Base-by-base conservation (phyloP, 2,888 invertebrate species). In the Neria commutata region DNA sequence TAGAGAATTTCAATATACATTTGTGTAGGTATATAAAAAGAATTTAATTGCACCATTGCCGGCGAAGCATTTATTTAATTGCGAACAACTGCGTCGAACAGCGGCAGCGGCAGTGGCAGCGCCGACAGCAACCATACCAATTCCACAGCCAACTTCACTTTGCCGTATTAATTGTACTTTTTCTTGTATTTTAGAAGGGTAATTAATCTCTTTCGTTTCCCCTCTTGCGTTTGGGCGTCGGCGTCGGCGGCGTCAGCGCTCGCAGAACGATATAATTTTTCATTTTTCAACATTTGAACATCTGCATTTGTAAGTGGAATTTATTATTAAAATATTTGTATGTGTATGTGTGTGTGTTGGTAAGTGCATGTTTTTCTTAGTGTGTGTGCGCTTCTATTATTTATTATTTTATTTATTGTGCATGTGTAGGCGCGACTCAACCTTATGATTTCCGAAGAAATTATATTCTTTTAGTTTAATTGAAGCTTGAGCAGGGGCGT, bases 151-250 rank as follows among this genome's bases (percentile, higher is more conserved):
- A 23, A 33, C 14, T 49, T 16, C 26, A 17, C 6, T 49, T 29
- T 14, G 16, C 33, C 8, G 40, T 19, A 52, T 42, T 52, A 52
- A 52, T 52, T 52, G 52, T 26, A 42, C 42, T 42, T 52, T 25
- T 37, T 19, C 23, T 34, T 16, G 23, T 37, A 37, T 23, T 21
- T 26, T 46, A 42, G 54, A 25, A 23, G 54, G 47, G 24, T 34
- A 47, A 54, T 54, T 54, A 54, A 54, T 54, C 54, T 54, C 33
- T 54, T 54, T 17, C 54, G 23, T 33, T 54, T 54, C 33, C 23
- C 11, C 29, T 45, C 26, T 3, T 24, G 11, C 14, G 37, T 5
- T 29, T 5, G 29, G 5, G 11, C 29, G 29, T 29, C 5, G 8
- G 37, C 14, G 8, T 37, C n/a, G 37, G 11, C n/a, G n/a, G n/a